Evolutionary conservation across 2,797 vertebrate species (phyloP).

Genomic region (Geotrypetes seraphini): DNA sequence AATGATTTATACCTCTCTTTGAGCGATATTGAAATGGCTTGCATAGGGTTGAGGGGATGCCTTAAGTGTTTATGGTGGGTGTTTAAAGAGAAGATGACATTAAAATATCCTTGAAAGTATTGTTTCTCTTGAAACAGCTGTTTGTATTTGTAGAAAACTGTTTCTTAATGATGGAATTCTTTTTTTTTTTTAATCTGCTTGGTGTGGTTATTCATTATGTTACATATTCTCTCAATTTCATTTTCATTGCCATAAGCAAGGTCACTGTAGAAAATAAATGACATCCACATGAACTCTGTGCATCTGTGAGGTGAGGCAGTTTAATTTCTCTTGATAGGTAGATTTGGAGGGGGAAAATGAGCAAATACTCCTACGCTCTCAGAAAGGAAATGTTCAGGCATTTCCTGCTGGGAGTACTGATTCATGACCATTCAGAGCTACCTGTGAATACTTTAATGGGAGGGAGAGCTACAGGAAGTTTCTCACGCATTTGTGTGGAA

Average conservation of each 20-base stretch:
- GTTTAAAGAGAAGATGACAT: not conserved
- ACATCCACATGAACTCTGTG: too few species aligned
- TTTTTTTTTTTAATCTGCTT: slow-evolving; percentile 13
- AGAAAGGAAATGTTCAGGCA: too few species aligned
- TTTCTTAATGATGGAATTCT: not conserved
- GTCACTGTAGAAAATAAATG: too few species aligned
- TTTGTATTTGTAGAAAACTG: slow-evolving; percentile 25
- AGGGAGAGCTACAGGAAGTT: too few species aligned
- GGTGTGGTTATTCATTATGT: accelerated
- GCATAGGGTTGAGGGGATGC: not conserved
- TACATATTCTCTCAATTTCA: accelerated
- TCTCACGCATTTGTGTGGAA: too few species aligned
- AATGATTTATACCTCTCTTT: not conserved
- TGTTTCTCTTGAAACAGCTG: not conserved
- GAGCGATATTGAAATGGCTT: not conserved
- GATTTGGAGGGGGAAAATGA: too few species aligned
- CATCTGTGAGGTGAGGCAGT: too few species aligned
- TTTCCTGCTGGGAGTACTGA: too few species aligned
- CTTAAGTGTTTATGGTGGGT: accelerated
- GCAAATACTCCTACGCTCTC: too few species aligned
- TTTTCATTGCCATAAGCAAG: not conserved
- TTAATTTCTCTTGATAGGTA: too few species aligned
- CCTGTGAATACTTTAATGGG: too few species aligned
- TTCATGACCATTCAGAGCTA: too few species aligned
- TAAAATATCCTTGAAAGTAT: not conserved